Base-by-base conservation (phyloP, 2,797 vertebrate genomes). In the Urocyon cinereoargenteus region DNA sequence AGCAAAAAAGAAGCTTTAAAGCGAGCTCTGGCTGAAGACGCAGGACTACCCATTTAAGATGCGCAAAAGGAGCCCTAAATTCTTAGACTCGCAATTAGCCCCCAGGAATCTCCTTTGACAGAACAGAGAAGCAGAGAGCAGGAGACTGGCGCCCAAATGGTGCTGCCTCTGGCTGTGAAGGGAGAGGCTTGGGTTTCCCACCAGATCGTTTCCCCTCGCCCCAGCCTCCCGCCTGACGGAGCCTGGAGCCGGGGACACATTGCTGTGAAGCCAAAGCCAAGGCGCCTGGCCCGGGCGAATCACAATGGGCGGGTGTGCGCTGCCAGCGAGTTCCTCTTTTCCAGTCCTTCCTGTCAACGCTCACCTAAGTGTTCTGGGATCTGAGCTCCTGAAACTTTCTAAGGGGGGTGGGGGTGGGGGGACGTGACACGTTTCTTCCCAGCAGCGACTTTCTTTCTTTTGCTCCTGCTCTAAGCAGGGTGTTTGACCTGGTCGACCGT, bases 221-320 rank as follows among this genome's bases (percentile, higher is more conserved):
- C 18, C 24, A 62, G 26, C 49, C 16, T 0, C 72, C 61, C 55
- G 75, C 22, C 26, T n/a, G 5, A 18, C 1, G 2, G 40, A 90
- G 70, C 26, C 26, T 78, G 55, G 61, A 94, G 73, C 57, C 26
- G 0, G 84, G 68, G 83, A 83, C 77, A 11, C 86, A 75, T 59
- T 49, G 82, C 64, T 53, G 55, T 64, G 93, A 92, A 45, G 59
- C 57, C 79, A 82, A 92, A 45, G 59, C 57, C 79, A 82, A 40
- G 21, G 36, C 78, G 49, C 28, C 13, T 0, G 22, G 36, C 83
- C 79, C 5, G 13, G 75, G 91, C 49, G 6, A 40, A 94, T 95
- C 94, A 98, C 97, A 97, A 96, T 96, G 94, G 81, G 18, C 21
- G 45, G 97, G 90, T 15, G 85, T 95, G 68, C 94, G 34, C 90